Conservation (phyloP, 2,888 invertebrate species). For the Caenorhabditis japonica region DNA sequence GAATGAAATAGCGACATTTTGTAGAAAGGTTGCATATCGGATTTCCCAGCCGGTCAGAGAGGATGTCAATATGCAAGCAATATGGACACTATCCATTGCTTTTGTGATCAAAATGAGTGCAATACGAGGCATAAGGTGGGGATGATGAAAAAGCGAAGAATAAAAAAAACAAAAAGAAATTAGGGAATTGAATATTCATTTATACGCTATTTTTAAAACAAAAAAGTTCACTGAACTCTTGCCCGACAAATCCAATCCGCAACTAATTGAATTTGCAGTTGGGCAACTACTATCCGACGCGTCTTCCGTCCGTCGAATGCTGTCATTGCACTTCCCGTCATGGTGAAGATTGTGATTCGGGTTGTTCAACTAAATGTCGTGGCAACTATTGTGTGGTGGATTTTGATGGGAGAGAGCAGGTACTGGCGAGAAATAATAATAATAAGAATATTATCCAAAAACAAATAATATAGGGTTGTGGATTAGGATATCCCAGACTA, state of each 20-base stretch:
- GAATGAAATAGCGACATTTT: conserved; percentile 34
- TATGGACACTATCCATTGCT: conserved; percentile 75
- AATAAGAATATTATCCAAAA: conserved; percentile 5
- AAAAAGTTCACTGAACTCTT: no score
- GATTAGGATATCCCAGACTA: conserved; percentile 72
- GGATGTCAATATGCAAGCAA: conserved; percentile 76
- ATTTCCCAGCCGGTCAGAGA: conserved; percentile 67
- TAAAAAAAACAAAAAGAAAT: neutral
- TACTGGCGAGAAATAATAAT: no score
- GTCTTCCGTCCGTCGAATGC: conserved; percentile 74
- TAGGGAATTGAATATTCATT: no score
- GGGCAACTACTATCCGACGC: conserved; percentile 69
- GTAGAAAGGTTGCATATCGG: conserved; percentile 75
- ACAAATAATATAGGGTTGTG: conserved; percentile 67
- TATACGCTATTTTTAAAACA: no score
- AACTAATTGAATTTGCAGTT: conserved; percentile 63
- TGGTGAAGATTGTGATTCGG: conserved; percentile 70
- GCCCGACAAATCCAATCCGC: no score
- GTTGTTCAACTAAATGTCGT: conserved; percentile 69
- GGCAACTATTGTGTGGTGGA: conserved; percentile 77
- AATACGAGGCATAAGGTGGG: conserved; percentile 69
- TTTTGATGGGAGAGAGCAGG: conserved; percentile 75
- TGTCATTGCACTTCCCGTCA: conserved; percentile 73
- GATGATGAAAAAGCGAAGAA: no score
- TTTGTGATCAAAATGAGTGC: conserved; percentile 71